Evolutionary conservation across 2,888 invertebrate species (phyloP).

Genomic region (Temnothorax rugatulus): DNA sequence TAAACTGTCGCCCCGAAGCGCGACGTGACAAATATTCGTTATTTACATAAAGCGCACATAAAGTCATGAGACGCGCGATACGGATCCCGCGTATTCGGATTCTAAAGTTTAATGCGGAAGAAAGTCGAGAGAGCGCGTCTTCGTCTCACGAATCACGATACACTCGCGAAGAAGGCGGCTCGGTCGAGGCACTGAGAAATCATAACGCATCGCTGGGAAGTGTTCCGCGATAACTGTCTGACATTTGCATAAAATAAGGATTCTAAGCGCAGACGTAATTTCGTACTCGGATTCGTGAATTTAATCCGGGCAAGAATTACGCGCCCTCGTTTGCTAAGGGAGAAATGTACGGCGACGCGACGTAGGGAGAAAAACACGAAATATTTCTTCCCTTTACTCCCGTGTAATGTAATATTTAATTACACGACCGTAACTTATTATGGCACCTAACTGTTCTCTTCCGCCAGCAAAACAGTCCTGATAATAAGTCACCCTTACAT

Average conservation of each 20-base stretch:
- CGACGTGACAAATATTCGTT: conserved; percentile 47
- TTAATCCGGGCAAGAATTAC: conserved; percentile 38
- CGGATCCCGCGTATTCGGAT: conserved; percentile 31
- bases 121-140: conserved; percentile 10
- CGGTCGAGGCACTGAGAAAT: conserved; percentile 26
- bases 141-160: neutral
- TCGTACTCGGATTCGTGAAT: conserved; percentile 39
- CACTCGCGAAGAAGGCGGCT: conserved; percentile 18
- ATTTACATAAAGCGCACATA: conserved; percentile 56
- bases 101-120: conserved; percentile 40
- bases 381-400: conserved; percentile 17
- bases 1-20: conserved; percentile 39
- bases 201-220: conserved; percentile 23
- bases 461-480: conserved; percentile 10
- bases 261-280: conserved; percentile 25
- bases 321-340: conserved; percentile 30
- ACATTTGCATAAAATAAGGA: conserved; percentile 41
- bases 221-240: conserved; percentile 16
- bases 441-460: conserved; percentile 14
- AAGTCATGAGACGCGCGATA: conserved; percentile 42
- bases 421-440: conserved; percentile 28
- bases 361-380: conserved; percentile 19
- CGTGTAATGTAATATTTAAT: conserved; percentile 51
- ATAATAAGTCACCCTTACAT: conserved; percentile 23
- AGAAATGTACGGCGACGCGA: neutral